Evolutionary conservation across 2,113 vertebrate species (phyloP), one percentile per base, ranked within the genome.

Genomic region (Pteropus alecto): DNA sequence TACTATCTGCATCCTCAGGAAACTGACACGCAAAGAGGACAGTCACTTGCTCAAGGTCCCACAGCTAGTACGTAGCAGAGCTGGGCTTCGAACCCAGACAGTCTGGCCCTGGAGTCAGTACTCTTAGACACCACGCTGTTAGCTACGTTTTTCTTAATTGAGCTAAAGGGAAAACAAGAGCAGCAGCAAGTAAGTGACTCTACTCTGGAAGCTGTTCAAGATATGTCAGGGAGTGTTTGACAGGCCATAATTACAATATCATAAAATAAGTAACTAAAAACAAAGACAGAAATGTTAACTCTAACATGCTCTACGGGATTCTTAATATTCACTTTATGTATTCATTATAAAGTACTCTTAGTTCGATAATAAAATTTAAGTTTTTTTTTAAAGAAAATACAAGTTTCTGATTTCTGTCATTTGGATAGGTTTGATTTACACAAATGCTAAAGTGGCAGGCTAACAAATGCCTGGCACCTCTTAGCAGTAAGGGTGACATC

Each of bases 281-380:
- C 21, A 84, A 68, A 68, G 43, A 43, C 48, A 91, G 46, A 76
- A 83, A 83, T 26, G 19, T 56, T 67, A 73, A 65, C 51, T 56
- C 78, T 63, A 88, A 86, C 46, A 86, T 16, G 8, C 35, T 76
- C 58, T 41, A 54, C 12, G 71, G 18, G 16, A 38, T 76, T 87
- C 33, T 81, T 95, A 77, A 83, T 68, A 74, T 13, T 82, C 15
- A 83, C 33, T 61, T 81, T 28, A 46, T 10, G 8, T 56, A 38
- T 43, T 85, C 60, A 67, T 70, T 88, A 77, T 73, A 61, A 89
- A 95, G 38, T n/a, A 90, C n/a, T 96, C 54, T 67, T 65, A 82
- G 21, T 79, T 77, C 33, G 35, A 67, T 3, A 83, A 16, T 74
- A 92, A 81, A 93, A 85, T 26, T 7, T 38, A 76, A 35, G 22